Evolutionary conservation across 2,888 invertebrate species (phyloP), one percentile per base, ranked within the genome.

Genomic region (Archips xylosteana): DNA sequence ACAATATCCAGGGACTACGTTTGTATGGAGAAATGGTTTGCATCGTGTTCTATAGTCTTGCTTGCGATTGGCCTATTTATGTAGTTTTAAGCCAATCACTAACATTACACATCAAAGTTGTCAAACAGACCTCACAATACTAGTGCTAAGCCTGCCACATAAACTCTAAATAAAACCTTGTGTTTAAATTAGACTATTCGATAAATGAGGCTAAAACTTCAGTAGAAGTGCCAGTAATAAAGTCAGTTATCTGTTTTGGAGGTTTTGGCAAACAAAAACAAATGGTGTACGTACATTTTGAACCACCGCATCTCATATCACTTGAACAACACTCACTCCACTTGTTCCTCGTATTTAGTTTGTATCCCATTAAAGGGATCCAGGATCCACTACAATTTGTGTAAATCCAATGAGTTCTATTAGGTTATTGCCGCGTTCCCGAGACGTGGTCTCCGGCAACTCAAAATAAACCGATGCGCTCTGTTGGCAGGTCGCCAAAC

Each of bases 351-450:
- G 51, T 54, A 34, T 42, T 59, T 13, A 49, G n/a, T 32, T 42
- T 54, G 36, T 64, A 69, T 54, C 15, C 10, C 47, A 0, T 1
- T 45, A 47, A 47, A 10, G 12, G 12, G 12, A 61, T 47, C 60
- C 36, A 9, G 54, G 69, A 75, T 70, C 54, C 70, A 66, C 69
- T 75, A 71, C 71, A 72, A 76, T 76, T 76, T 75, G 75, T 70
- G 75, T 75, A 78, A 80, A 80, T 80, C 79, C 78, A 79, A 78
- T 80, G 79, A 76, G 84, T 83, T 86, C 83, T 84, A 85, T 87
- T 89, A 85, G 89, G 88, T 88, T 90, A 89, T 85, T 83, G 82
- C 82, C 81, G 78, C 87, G 88, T 85, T 85, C 85, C 89, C 88
- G 85, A 81, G 84, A 87, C 86, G 84, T 83, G 82, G 84, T 78